A percentile compares a stretch with the other conserved stretches of the same genome.
phyloP scores from a whole-genome alignment of 2,113 vertebrate genomes.

The Pelmatolapia mariae region DNA sequence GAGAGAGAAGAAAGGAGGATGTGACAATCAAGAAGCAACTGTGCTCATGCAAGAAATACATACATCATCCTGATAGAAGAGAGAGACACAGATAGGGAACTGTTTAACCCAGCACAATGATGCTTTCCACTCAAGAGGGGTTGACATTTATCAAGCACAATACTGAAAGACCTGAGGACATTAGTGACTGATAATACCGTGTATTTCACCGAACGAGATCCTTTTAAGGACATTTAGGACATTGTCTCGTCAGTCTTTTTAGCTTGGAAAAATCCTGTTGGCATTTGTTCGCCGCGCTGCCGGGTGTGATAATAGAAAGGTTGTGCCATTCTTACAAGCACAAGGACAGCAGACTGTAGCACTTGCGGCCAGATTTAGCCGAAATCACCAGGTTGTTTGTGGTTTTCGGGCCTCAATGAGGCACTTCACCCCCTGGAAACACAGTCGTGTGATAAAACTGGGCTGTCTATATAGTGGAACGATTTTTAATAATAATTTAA shows the following conservation, averaged over 20 bases:
- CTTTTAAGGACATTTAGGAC: background rate
- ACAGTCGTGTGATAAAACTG: background rate
- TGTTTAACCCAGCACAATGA: background rate
- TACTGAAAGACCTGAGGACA: background rate
- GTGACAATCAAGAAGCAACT: background rate
- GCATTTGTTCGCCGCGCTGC: background rate
- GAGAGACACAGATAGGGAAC: background rate
- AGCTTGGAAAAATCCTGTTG: background rate
- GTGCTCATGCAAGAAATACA: background rate
- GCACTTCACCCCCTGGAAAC: background rate
- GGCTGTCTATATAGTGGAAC: background rate
- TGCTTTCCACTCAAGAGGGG: background rate
- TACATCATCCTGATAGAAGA: constrained; percentile 7
- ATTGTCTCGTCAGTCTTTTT: background rate
- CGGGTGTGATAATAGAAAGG: background rate
- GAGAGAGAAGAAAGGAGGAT: background rate
- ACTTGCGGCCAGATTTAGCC: background rate
- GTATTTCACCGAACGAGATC: background rate
- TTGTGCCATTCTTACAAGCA: background rate
- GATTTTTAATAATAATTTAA: background rate
- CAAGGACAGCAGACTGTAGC: background rate
- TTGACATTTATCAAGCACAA: constrained; percentile 25
- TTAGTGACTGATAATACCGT: background rate
- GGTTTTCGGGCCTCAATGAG: background rate
- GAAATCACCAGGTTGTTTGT: background rate